A percentile compares a stretch with the other conserved stretches of the same genome.
Conservation (phyloP, 2,113 vertebrate species). For the Hippolais icterina region DNA sequence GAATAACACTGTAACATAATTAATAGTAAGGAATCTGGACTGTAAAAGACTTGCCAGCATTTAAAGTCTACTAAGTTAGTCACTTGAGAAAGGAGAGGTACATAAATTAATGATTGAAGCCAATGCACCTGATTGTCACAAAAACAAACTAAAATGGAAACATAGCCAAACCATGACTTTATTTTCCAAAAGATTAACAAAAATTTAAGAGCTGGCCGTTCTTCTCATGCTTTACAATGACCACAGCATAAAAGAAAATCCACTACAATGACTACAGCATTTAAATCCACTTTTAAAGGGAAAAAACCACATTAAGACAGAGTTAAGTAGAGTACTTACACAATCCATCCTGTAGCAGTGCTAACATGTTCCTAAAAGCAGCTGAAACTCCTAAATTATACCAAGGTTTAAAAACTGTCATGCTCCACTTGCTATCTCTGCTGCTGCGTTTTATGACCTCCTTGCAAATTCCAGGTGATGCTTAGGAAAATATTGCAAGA, state of each 20-base stretch:
- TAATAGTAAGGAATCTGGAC: not conserved
- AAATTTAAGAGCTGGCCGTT: not conserved
- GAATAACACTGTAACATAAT: not conserved
- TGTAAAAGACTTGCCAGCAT: not conserved
- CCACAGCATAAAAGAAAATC: not conserved
- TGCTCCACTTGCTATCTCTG: not conserved
- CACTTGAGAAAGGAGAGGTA: not conserved
- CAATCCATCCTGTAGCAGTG: not conserved
- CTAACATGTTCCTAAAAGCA: not conserved
- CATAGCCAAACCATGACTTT: not conserved
- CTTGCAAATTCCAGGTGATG: not conserved
- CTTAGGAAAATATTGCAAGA: not conserved
- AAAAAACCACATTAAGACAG: not conserved
- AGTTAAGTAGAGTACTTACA: not conserved
- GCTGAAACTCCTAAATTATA: not conserved
- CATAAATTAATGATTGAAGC: not conserved
- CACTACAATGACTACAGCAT: not conserved
- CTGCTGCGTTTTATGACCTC: not conserved
- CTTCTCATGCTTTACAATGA: not conserved
- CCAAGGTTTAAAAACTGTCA: not conserved
- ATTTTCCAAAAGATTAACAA: not conserved
- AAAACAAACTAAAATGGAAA: not conserved
- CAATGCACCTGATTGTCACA: not conserved
- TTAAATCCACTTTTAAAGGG: not conserved
- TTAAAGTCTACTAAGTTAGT: not conserved